Evolutionary conservation across 2,888 invertebrate species (phyloP), one percentile per base, ranked within the genome.

Genomic region (Leucozona laternaria): DNA sequence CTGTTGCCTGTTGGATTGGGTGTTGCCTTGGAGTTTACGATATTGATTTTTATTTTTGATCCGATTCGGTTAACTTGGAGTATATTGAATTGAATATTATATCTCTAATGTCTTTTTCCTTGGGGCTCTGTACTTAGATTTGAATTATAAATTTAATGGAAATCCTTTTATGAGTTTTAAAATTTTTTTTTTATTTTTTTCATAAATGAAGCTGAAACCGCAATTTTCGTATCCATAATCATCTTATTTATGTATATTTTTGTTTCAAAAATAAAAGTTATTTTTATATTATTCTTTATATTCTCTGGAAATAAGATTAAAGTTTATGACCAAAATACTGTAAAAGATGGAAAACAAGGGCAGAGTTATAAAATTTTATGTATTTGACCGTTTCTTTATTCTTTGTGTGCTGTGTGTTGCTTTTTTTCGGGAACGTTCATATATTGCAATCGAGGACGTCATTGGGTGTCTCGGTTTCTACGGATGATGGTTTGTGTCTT

Each of bases 31-130:
- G 31, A 17, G 57, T 25, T 48, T 48, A 15, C 31, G 17, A 48
- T 81, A 81, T 81, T 81, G 80, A 81, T 81, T 81, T 81, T 76
- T 76, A 53, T 76, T 76, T 31, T 45, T 45, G 62, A 81, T 76
- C 53, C 62, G 28, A 80, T 77, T 77, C 60, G 37, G 57, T 81
- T 77, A 62, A 55, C 62, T 70, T 77, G 68, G 68, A 45, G 80
- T 71, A 77, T 81, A 77, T 81, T 64, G 64, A 81, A 76, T 81
- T 81, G 76, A 81, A 77, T 71, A 62, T 25, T 25, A 43, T 53
- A 77, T 77, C 11, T 57, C 22, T 53, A 4, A 55, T 25, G 15
- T 37, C 10, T 48, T 37, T 58, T 31, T 20, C 0, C 25, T 25
- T 13, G 7, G 13, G 6, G 22, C 43, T 3, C 13, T 34, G 5